Conservation (phyloP, 2,113 vertebrate genomes). For the Entomyzon cyanotis region DNA sequence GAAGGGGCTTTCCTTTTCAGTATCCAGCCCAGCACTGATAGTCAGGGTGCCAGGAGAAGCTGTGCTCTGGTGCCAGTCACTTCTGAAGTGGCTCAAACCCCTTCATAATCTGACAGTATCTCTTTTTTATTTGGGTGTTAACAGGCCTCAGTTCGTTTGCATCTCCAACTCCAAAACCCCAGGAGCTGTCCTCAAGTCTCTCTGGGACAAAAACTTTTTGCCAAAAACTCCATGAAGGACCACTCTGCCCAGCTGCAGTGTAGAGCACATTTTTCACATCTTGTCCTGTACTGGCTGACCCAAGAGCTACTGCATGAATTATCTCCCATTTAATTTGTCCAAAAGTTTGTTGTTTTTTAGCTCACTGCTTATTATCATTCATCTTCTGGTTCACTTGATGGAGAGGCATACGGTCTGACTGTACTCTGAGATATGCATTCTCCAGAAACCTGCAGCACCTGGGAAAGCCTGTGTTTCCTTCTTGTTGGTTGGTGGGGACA, state of each 20-base stretch:
- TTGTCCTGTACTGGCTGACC: not conserved
- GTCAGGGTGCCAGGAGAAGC: not conserved
- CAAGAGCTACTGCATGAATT: not conserved
- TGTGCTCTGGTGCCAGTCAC: not conserved
- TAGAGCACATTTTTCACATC: not conserved
- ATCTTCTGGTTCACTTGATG: not conserved
- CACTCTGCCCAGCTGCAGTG: not conserved
- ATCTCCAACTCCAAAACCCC: not conserved
- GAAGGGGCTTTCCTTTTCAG: not conserved
- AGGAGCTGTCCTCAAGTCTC: no score
- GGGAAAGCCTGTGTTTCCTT: not conserved
- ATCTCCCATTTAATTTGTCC: not conserved
- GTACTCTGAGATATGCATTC: not conserved
- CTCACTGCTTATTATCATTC: not conserved
- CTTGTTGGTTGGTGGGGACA: not conserved
- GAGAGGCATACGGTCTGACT: not conserved
- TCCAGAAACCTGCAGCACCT: not conserved
- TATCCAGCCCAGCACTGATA: not conserved
- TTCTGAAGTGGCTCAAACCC: not conserved
- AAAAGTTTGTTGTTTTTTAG: not conserved
- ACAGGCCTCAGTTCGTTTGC: not conserved
- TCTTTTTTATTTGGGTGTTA: no score
- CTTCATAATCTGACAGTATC: rapidly evolving
- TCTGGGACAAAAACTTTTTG: not conserved
- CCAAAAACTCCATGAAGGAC: not conserved